Percentiles rank a stretch among this genome's conserved stretches.
Evolutionary conservation across 2,113 vertebrate genomes (phyloP).

Genomic region (Gobio gobio): DNA sequence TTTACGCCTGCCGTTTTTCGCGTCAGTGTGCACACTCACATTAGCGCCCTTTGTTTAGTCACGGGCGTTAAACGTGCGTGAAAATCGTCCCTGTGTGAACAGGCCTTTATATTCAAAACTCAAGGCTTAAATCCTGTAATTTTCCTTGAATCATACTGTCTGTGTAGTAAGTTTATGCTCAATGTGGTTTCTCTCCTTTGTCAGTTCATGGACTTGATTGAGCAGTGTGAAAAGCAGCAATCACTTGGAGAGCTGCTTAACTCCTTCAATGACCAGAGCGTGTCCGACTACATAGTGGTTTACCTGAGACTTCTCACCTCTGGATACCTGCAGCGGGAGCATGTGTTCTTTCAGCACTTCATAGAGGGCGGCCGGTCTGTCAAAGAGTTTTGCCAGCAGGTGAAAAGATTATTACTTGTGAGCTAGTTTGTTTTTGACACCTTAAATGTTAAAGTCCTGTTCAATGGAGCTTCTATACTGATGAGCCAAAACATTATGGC

Average conservation of each 20-base stretch:
- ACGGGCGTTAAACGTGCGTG: too few relatives aligned
- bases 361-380: conserved; percentile 92
- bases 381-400: conserved; percentile 94
- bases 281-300: conserved; percentile 93
- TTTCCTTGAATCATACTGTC: neutral
- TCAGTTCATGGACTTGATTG: conserved; percentile 94
- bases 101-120: neutral
- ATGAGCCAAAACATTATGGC: too few relatives aligned
- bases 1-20: too few relatives aligned
- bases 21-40: too few relatives aligned
- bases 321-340: conserved; percentile 89
- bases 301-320: conserved; percentile 94
- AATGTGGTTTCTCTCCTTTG: neutral
- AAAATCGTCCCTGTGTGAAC: too few relatives aligned
- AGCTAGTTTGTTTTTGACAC: too few relatives aligned
- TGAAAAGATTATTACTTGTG: conserved; percentile 52
- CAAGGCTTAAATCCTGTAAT: neutral
- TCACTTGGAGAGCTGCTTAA: conserved; percentile 82
- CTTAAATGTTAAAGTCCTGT: too few relatives aligned
- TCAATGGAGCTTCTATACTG: too few relatives aligned
- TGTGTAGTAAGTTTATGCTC: neutral
- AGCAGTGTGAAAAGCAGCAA: conserved; percentile 87
- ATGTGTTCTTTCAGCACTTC: conserved; percentile 93
- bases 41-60: too few relatives aligned
- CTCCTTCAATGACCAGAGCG: conserved; percentile 93